Conservation (phyloP, 2,113 vertebrate species). For the Crotophaga sulcirostris region DNA sequence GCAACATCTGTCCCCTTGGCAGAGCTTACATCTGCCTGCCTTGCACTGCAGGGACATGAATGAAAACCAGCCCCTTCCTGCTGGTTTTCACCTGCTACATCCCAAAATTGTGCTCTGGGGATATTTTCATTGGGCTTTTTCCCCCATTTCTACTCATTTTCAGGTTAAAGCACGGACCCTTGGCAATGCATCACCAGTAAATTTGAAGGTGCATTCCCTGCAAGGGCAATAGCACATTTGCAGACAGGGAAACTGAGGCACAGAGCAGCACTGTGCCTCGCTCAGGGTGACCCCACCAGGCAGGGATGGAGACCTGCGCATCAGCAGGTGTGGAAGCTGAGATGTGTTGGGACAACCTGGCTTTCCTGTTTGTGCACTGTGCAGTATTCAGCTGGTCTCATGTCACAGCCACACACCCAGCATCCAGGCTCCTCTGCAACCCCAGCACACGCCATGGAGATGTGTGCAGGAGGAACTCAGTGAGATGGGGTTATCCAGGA, state of each 20-base stretch:
- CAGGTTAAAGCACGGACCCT: background rate
- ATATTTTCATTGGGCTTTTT: background rate
- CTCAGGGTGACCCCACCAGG: background rate
- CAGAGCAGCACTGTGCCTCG: fast-evolving
- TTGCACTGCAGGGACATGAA: background rate
- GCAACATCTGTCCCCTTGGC: background rate
- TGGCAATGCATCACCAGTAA: background rate
- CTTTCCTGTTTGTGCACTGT: background rate
- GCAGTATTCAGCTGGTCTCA: background rate
- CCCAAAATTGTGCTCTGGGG: background rate
- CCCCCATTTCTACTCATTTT: background rate
- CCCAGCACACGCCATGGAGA: background rate
- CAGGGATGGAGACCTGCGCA: background rate
- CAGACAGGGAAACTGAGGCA: background rate
- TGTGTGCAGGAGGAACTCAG: background rate
- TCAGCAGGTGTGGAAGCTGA: background rate
- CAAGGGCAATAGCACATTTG: background rate
- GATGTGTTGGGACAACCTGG: fast-evolving
- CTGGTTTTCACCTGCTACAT: background rate
- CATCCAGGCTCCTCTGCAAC: background rate
- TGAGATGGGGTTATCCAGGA: background rate
- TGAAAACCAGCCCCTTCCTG: background rate
- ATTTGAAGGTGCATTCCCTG: background rate
- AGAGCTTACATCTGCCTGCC: fast-evolving
- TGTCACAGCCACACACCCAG: fast-evolving